A percentile compares a stretch with the other conserved stretches of the same genome.
These are phyloP conservation scores for Clistopyga incitator DNA, from an alignment of 2,888 invertebrate species.

Conservation along the genomic window DNA sequence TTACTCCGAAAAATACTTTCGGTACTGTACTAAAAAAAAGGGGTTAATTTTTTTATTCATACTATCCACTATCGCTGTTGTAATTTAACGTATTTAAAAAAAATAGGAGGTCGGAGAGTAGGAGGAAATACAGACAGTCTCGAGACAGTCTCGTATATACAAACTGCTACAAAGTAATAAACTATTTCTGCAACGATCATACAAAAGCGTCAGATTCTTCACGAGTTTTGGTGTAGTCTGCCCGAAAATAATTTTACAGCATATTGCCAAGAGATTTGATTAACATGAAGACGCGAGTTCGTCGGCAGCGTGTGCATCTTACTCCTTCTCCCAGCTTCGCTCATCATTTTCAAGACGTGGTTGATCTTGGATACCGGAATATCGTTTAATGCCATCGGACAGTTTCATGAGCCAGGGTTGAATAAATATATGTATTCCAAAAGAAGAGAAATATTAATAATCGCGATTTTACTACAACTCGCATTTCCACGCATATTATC, in stretches of 20 bases:
- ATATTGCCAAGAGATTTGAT: constrained; percentile 67
- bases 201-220: constrained; percentile 13
- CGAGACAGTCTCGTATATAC: background rate
- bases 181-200: constrained; percentile 20
- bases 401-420: constrained; percentile 52
- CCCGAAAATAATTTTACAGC: constrained; percentile 68
- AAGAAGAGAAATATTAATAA: background rate
- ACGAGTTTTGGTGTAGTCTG: constrained; percentile 39
- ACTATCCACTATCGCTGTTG: too few species aligned
- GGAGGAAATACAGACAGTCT: background rate
- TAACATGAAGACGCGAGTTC: constrained; percentile 55
- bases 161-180: constrained; percentile 24
- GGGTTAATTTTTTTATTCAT: too few species aligned
- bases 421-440: constrained; percentile 9
- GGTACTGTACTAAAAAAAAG: too few species aligned
- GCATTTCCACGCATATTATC: background rate
- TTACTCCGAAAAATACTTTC: too few species aligned
- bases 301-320: constrained; percentile 35
- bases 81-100: background rate
- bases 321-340: background rate
- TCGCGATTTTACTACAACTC: too few species aligned
- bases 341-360: constrained; percentile 22
- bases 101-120: background rate
- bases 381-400: constrained; percentile 28
- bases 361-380: constrained; percentile 16